Evolutionary conservation across 2,113 vertebrate genomes (phyloP), one percentile per base, ranked within the genome.

Genomic region (Tupaia chinensis): DNA sequence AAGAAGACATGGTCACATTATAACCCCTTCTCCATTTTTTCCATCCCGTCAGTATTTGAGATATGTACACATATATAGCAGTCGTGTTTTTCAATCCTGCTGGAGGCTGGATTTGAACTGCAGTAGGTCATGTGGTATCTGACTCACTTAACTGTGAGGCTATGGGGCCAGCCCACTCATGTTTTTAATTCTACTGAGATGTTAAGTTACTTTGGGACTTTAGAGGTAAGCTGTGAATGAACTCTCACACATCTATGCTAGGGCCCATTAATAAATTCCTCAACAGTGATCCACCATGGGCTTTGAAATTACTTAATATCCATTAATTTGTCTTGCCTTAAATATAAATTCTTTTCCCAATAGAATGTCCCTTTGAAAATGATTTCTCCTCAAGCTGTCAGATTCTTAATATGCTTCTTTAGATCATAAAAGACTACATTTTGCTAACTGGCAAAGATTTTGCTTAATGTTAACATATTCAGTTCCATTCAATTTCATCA

Each of bases 291-390:
- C 68, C n/a, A 88, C 84, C 54, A 32, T 19, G 87, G 88, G 88
- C 78, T 97, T 92, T 96, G 87, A 95, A 95, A 87, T 73, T 56
- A 96, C 76, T 95, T 96, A 96, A 93, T 85, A 81, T 53, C 54
- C 44, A 96, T 90, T 94, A 85, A 92, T 96, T 95, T 93, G 53
- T 20, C 60, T 96, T 93, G 73, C 80, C 32, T 96, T 95, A 97
- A 96, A 96, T 97, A 95, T 29, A 76, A 96, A 84, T 86, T 89
- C 76, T 86, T 96, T 96, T 95, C 89, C 90, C 89, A 87, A 73
- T 58, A 88, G 93, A 63, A 84, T 70, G 4, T 60, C 27, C 91
- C 69, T 93, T 93, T 54, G 56, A 92, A 93, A 91, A 94, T 82
- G 44, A 95, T 91, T 81, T 87, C 70, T 17, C 70, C 25, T 32